Percentiles rank a stretch among this genome's conserved stretches.
Evolutionary conservation across 2,113 vertebrate species (phyloP).

Genomic region (Motacilla alba): DNA sequence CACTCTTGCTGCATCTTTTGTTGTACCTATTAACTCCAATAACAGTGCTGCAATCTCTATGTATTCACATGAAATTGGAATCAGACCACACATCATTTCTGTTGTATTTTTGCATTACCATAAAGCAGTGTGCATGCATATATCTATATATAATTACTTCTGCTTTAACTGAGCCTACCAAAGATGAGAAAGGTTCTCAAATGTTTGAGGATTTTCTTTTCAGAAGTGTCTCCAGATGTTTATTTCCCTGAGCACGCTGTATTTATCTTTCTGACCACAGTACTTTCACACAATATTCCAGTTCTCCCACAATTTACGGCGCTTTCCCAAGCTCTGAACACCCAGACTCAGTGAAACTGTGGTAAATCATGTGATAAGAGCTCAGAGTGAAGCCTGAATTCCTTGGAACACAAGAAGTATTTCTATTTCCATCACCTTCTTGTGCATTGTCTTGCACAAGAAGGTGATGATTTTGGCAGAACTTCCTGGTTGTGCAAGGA

Average conservation of each 20-base stretch:
- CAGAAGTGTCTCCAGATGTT: not conserved
- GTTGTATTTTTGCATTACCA: not conserved
- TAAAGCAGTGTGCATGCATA: accelerated
- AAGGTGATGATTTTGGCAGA: not conserved
- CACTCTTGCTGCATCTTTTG: not conserved
- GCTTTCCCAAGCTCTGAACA: not conserved
- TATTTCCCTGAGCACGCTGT: not conserved
- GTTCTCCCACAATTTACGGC: not conserved
- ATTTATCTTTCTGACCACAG: not conserved
- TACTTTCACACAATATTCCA: not conserved
- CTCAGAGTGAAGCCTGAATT: not conserved
- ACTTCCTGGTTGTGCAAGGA: not conserved
- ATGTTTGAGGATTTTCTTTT: not conserved
- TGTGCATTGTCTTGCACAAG: not conserved
- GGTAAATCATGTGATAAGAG: not conserved
- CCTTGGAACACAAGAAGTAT: not conserved
- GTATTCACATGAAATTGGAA: not conserved
- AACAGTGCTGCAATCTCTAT: not conserved
- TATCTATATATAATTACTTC: too few relatives aligned
- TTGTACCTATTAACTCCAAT: not conserved
- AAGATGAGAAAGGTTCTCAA: not conserved
- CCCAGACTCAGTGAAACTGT: not conserved
- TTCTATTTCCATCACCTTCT: not conserved
- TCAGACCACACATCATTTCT: not conserved
- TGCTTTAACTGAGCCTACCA: not conserved